Base-by-base conservation (phyloP, 2,888 invertebrate species). In the Drosophila fulvimacula region DNA sequence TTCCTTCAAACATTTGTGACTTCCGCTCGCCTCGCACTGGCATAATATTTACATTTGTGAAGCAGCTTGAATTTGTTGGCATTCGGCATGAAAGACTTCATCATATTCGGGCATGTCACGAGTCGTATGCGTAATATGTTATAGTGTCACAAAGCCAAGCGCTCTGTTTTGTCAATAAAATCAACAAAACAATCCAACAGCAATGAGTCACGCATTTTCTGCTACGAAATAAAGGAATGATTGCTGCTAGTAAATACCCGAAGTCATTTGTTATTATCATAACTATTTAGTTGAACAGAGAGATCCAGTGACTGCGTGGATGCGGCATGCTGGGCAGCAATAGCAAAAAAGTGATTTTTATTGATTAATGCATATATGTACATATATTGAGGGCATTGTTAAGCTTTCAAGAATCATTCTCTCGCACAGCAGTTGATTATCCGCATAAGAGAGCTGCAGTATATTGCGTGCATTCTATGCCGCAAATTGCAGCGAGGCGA, bases 161-260 rank as follows among this genome's bases (percentile, higher is more conserved):
- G 27, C 32, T 49, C 36, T 71, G 71, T 71, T 71, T 71, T 52
- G 64, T 71, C 71, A 71, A 71, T 71, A 51, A 71, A 71, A 44
- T 56, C 42, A 64, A 56, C 57, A 58, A 63, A 70, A 51, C 30
- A 17, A 24, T 10, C 51, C 24, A 42, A 62, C 30, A 30, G 48
- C 42, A 34, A 58, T 69, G 63, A 69, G 42, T 67, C 53, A 67
- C 59, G 34, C 42, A 15, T 24, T 19, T 15, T 34, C 21, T 0
- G 42, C 13, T 1, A 3, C 11, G 19, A 13, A 19, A 42, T 32
- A 36, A 10, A n/a, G 46, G 5, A n/a, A n/a, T 17, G 49, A 49
- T 46, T 48, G 24, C 55, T 17, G n/a, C 19, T 38, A 13, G 24
- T 38, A 13, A 30, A 7, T 6, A 41, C 15, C 27, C 30, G 15